A percentile compares a stretch with the other conserved stretches of the same genome.
phyloP scores from a whole-genome alignment of 2,113 vertebrate genomes.

The Castor canadensis region DNA sequence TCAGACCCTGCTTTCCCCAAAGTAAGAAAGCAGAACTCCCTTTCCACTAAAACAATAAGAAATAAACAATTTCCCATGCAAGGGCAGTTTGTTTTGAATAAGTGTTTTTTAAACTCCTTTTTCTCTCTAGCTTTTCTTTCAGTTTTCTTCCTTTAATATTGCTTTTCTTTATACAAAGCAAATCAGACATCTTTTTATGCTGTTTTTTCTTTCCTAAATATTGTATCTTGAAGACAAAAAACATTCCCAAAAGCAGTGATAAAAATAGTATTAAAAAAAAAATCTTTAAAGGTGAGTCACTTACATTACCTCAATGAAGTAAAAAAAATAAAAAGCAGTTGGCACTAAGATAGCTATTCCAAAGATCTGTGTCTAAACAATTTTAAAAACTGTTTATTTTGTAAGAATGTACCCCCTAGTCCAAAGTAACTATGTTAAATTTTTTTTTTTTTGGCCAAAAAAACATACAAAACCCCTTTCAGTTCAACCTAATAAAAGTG shows the following conservation, averaged over 20 bases:
- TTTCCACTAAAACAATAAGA: conserved; percentile 79
- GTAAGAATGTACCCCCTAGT: conserved; percentile 71
- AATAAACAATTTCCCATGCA: conserved; percentile 68
- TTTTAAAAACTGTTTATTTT: conserved; percentile 82
- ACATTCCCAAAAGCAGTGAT: conserved; percentile 68
- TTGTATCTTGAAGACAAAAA: conserved; percentile 79
- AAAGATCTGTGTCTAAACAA: conserved; percentile 81
- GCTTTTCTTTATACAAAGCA: conserved; percentile 75
- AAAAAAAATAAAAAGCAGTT: conserved; percentile 81
- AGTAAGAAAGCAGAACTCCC: conserved; percentile 79
- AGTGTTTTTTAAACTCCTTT: conserved; percentile 18
- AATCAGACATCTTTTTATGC: conserved; percentile 75
- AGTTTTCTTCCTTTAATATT: conserved; percentile 41
- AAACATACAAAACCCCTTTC: conserved; percentile 77
- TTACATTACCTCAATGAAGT: conserved; percentile 78
- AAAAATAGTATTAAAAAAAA: conserved; percentile 69
- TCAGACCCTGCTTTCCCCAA: conserved; percentile 64
- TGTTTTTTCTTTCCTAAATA: conserved; percentile 68
- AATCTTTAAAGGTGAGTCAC: conserved; percentile 71
- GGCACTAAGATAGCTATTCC: conserved; percentile 85
- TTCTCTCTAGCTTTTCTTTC: conserved; percentile 25
- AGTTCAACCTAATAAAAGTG: conserved; percentile 84
- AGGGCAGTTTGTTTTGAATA: conserved; percentile 74
- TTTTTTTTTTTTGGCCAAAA: conserved; percentile 79
- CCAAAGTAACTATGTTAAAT: conserved; percentile 79